Evolutionary conservation across 2,113 vertebrate genomes (phyloP).

Genomic region (Jacana jacana): DNA sequence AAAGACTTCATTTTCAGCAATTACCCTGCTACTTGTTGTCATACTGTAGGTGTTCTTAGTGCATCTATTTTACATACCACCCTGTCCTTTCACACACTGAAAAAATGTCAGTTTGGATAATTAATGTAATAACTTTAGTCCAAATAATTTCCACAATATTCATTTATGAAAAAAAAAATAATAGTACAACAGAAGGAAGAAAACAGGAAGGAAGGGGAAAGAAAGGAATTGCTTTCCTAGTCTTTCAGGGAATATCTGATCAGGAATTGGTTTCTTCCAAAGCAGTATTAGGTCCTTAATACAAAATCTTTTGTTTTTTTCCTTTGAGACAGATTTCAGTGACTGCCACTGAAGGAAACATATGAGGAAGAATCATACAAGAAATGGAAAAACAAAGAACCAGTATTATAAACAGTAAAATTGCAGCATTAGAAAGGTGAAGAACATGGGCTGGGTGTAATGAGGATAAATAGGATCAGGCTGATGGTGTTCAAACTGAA

Average conservation of each 20-base stretch:
- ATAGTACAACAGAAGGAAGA: neutral
- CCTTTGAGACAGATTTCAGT: neutral
- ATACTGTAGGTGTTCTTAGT: slow-evolving; percentile 72
- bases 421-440: neutral
- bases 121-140: slow-evolving; percentile 41
- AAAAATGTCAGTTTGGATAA: slow-evolving; percentile 64
- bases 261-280: neutral
- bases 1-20: slow-evolving; percentile 73
- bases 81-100: slow-evolving; percentile 61
- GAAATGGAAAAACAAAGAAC: neutral
- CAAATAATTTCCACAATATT: slow-evolving; percentile 38
- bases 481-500: neutral
- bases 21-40: slow-evolving; percentile 72
- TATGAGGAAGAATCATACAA: neutral
- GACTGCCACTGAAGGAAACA: neutral
- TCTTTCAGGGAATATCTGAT: neutral
- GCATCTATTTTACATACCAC: slow-evolving; percentile 68
- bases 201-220: neutral
- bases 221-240: neutral
- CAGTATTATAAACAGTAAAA: neutral
- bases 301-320: neutral
- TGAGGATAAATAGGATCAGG: neutral
- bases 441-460: neutral
- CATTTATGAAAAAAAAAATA: neutral
- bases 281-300: neutral